phyloP scores from a whole-genome alignment of 2,113 vertebrate genomes.

The Eurystomus gularis region DNA sequence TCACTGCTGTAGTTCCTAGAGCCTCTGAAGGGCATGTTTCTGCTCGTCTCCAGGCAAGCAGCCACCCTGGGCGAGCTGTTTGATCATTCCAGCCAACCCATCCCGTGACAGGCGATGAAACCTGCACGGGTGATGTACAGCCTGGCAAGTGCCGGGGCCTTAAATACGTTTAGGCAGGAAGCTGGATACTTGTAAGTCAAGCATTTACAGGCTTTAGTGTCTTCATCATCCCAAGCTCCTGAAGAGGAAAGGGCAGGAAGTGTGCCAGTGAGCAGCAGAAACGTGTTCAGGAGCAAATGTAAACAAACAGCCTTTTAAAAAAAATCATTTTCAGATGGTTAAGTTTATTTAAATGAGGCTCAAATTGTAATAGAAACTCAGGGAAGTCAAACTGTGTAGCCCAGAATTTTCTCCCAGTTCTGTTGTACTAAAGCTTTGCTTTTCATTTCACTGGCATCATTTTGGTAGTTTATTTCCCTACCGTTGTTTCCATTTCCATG shows the following conservation, averaged over 20 bases:
- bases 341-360: not conserved
- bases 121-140: constrained; percentile 12
- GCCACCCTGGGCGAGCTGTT: not conserved
- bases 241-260: not conserved
- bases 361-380: not conserved
- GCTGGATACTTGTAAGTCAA: constrained; percentile 1
- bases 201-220: not conserved
- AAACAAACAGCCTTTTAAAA: not conserved
- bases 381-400: not conserved
- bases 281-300: not conserved
- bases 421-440: not conserved
- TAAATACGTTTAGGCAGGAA: constrained; percentile 29
- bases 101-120: not conserved
- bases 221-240: not conserved
- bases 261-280: not conserved
- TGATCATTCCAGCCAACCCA: not conserved
- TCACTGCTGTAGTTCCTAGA: not conserved
- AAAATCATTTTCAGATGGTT: not conserved
- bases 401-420: not conserved
- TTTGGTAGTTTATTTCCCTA: not conserved
- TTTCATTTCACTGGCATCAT: not conserved
- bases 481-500: not conserved
- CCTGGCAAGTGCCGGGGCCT: not conserved
- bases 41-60: not conserved
- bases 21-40: not conserved